Percentiles rank a stretch among this genome's conserved stretches.
phyloP scores from a whole-genome alignment of 2,888 invertebrate species.

The Pandemis corylana region DNA sequence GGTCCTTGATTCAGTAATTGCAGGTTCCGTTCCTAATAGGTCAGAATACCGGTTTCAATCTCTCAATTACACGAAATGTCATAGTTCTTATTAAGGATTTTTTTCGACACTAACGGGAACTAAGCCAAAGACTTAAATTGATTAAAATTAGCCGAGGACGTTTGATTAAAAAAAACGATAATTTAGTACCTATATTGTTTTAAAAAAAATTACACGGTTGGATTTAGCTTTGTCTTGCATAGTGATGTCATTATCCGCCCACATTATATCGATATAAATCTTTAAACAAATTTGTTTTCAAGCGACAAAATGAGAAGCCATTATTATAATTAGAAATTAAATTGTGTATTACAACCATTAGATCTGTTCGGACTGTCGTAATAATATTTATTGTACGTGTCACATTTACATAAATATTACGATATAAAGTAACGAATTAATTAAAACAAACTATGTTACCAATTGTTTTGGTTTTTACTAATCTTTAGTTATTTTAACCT shows the following conservation, averaged over 20 bases:
- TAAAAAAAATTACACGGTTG: not conserved
- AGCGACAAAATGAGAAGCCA: constrained; percentile 37
- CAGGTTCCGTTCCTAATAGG: constrained; percentile 2
- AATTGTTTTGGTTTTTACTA: not conserved
- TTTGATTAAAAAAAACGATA: no score
- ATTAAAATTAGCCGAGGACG: no score
- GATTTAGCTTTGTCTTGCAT: constrained; percentile 22
- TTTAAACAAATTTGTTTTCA: constrained; percentile 31
- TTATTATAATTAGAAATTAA: constrained; percentile 43
- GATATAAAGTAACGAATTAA: constrained; percentile 5
- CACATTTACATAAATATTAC: constrained; percentile 31
- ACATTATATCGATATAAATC: constrained; percentile 40
- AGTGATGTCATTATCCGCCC: constrained; percentile 41
- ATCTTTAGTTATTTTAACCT: no score
- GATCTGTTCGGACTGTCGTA: constrained; percentile 35
- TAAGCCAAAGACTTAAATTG: no score
- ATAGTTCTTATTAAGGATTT: not conserved
- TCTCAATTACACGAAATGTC: not conserved
- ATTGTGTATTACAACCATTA: constrained; percentile 24
- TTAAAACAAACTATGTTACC: not conserved
- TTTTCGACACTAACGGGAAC: no score
- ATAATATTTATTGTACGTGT: constrained; percentile 38
- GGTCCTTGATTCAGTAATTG: not conserved
- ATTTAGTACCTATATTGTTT: no score
- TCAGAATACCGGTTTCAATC: not conserved